A percentile compares a stretch with the other conserved stretches of the same genome.
Conservation (phyloP, 2,888 invertebrate genomes). For the Leucophenga maculata region DNA sequence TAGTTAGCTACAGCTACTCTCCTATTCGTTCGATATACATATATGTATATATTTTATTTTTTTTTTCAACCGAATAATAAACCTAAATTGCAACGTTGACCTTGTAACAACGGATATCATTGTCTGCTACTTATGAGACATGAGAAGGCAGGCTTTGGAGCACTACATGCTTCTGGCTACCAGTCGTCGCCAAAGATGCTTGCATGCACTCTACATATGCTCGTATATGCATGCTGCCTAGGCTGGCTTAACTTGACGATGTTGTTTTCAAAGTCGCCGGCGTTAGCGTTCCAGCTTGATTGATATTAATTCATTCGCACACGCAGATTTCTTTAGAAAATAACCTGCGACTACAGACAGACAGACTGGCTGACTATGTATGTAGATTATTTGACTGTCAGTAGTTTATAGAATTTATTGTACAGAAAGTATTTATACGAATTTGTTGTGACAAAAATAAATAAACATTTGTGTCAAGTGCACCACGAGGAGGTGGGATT, state of each 20-base stretch:
- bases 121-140: slow-evolving; percentile 14
- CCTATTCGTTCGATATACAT: background rate
- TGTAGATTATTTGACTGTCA: background rate
- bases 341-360: slow-evolving; percentile 4
- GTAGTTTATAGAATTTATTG: slow-evolving; percentile 26
- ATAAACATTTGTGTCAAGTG: slow-evolving; percentile 16
- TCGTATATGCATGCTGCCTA: slow-evolving; percentile 15
- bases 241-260: background rate
- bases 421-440: background rate
- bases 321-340: slow-evolving; percentile 51
- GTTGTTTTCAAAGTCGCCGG: background rate
- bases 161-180: background rate
- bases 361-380: background rate
- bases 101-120: slow-evolving; percentile 20
- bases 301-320: slow-evolving; percentile 61
- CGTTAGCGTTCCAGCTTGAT: slow-evolving; percentile 41
- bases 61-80: slow-evolving; percentile 8
- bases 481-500: background rate
- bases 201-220: slow-evolving; percentile 21
- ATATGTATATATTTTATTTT: background rate
- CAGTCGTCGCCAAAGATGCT: background rate
- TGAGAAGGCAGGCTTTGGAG: too few relatives aligned
- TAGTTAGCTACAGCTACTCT: too few relatives aligned
- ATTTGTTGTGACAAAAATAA: background rate
- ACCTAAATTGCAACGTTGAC: slow-evolving; percentile 15